Conservation (phyloP, 1,140 invertebrate species). For the Mactra quadrangularis region DNA sequence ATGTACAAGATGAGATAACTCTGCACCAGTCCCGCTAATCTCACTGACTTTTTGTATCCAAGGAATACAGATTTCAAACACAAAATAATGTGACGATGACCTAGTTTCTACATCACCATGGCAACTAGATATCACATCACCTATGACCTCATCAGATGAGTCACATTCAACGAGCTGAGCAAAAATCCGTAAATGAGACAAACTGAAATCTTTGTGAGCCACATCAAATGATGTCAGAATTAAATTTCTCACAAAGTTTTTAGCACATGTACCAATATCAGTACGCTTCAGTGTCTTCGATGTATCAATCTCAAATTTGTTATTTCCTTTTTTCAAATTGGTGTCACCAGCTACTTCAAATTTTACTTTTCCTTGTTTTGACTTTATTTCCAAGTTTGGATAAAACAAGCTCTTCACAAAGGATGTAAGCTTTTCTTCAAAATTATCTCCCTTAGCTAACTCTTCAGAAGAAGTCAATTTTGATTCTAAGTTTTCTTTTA, state of each 20-base stretch:
- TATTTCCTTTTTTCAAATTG: neutral
- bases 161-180: constrained; percentile 64
- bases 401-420: constrained; percentile 64
- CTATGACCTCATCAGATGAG: constrained; percentile 64
- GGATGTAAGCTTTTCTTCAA: constrained; percentile 62
- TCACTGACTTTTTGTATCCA: constrained; percentile 65
- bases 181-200: constrained; percentile 65
- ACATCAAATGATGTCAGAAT: constrained; percentile 64
- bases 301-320: constrained; percentile 12
- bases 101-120: constrained; percentile 64
- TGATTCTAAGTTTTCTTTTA: constrained; percentile 61
- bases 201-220: constrained; percentile 60
- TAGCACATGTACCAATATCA: constrained; percentile 13
- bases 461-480: constrained; percentile 45
- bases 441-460: constrained; percentile 40
- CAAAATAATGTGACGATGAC: constrained; percentile 68
- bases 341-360: constrained; percentile 31
- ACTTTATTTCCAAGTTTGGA: constrained; percentile 55
- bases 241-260: constrained; percentile 62
- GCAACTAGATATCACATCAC: constrained; percentile 67
- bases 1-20: constrained; percentile 59
- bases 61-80: constrained; percentile 71
- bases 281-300: neutral
- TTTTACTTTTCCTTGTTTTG: constrained; percentile 64
- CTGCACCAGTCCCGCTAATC: constrained; percentile 18